These are phyloP conservation scores for Botia almorhae DNA, from an alignment of 2,797 vertebrate species.

Conservation along the genomic window DNA sequence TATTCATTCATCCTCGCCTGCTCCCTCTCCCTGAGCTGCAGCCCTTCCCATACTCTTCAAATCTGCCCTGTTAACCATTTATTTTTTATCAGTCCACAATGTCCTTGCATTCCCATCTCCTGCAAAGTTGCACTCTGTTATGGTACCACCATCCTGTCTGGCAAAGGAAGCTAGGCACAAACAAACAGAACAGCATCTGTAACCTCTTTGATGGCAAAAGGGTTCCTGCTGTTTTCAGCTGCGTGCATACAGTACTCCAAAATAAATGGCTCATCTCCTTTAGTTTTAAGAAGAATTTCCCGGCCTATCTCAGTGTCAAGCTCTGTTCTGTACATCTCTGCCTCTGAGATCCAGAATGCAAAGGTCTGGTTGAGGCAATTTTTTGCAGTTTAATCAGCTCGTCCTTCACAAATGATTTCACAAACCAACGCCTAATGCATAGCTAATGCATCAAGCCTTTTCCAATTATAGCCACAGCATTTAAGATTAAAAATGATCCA, in stretches of 20 bases:
- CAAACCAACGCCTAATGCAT: slow-evolving; percentile 9
- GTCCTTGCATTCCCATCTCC: slow-evolving; percentile 82
- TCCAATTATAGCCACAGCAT: neutral
- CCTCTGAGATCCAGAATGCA: slow-evolving; percentile 86
- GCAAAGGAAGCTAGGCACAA: slow-evolving; percentile 80
- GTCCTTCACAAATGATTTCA: slow-evolving; percentile 71
- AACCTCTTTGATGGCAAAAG: neutral
- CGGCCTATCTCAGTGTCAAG: slow-evolving; percentile 76
- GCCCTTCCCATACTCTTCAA: slow-evolving; percentile 29
- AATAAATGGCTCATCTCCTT: slow-evolving; percentile 85
- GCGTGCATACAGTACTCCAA: slow-evolving; percentile 74
- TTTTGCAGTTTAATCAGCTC: slow-evolving; percentile 78
- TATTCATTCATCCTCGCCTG: slow-evolving; percentile 90
- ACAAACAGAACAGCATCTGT: slow-evolving; percentile 58
- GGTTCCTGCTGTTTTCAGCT: neutral
- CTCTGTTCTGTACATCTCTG: slow-evolving; percentile 82
- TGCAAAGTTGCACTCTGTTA: slow-evolving; percentile 90
- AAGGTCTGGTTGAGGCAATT: slow-evolving; percentile 74
- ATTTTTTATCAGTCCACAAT: slow-evolving; percentile 89
- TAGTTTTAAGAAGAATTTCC: slow-evolving; percentile 84
- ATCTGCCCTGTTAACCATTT: slow-evolving; percentile 79
- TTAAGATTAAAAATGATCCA: too few species aligned
- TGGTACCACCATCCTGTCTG: slow-evolving; percentile 82
- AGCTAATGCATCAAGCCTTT: neutral
- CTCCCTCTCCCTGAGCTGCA: slow-evolving; percentile 76